Evolutionary conservation across 1,140 invertebrate species (phyloP).

Genomic region (Brachionus asplanchnoidis): DNA sequence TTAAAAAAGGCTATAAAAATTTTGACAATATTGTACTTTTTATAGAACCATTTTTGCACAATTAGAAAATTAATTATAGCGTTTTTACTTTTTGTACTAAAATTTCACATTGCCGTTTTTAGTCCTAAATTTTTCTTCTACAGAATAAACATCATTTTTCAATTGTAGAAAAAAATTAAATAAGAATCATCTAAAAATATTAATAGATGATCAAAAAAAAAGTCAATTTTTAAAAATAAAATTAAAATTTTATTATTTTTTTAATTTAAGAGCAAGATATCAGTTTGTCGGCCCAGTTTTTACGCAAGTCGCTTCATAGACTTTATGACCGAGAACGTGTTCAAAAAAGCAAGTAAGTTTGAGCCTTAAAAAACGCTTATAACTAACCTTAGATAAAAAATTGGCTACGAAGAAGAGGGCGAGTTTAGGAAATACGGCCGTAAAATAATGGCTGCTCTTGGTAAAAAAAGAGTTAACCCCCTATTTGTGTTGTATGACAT

Average conservation of each 20-base stretch:
- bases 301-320: slow-evolving; percentile 25
- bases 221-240: not conserved
- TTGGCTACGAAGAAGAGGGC: slow-evolving; percentile 26
- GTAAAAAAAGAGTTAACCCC: slow-evolving; percentile 20
- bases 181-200: not conserved
- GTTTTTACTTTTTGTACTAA: too few species aligned
- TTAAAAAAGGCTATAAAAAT: too few species aligned
- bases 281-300: slow-evolving; percentile 35
- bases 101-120: too few species aligned
- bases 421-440: slow-evolving; percentile 39
- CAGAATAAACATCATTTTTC: too few species aligned
- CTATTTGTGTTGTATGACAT: not conserved
- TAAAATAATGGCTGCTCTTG: slow-evolving; percentile 42
- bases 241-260: not conserved
- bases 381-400: not conserved
- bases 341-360: slow-evolving; percentile 42
- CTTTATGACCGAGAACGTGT: slow-evolving; percentile 16
- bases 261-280: slow-evolving; percentile 19
- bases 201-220: not conserved
- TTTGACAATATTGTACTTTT: too few species aligned
- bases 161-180: too few species aligned
- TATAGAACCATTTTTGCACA: too few species aligned
- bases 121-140: too few species aligned
- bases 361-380: not conserved
- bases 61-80: too few species aligned